A percentile compares a stretch with the other conserved stretches of the same genome.
phyloP scores from a whole-genome alignment of 64 coral and sea anemone species.

The Platygyra sinensis region DNA sequence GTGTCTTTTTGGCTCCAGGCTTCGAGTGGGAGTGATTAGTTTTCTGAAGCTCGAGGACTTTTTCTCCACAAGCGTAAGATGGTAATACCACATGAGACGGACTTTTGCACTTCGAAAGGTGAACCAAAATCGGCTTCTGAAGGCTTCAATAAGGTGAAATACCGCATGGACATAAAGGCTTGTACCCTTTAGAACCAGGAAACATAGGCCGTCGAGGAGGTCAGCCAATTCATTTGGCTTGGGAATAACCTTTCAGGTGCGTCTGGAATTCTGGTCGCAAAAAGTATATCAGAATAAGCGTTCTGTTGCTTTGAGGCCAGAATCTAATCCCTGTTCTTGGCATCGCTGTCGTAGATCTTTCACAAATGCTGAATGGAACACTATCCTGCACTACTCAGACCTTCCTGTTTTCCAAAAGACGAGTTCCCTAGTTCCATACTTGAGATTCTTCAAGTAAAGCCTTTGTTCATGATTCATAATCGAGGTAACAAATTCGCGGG shows the following conservation, averaged over 20 bases:
- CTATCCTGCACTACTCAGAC: background rate
- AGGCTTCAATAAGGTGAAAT: slow-evolving; percentile 36
- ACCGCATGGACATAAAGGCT: slow-evolving; percentile 36
- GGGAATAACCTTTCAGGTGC: slow-evolving; percentile 59
- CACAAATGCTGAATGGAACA: slow-evolving; percentile 33
- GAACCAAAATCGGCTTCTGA: slow-evolving; percentile 57
- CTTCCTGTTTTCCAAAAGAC: slow-evolving; percentile 49
- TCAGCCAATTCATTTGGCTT: slow-evolving; percentile 58
- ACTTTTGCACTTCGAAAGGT: slow-evolving; percentile 18
- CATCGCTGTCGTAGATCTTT: slow-evolving; percentile 48
- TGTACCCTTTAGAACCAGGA: slow-evolving; percentile 41
- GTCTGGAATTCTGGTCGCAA: slow-evolving; percentile 66
- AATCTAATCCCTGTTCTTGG: slow-evolving; percentile 42
- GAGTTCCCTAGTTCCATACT: slow-evolving; percentile 59
- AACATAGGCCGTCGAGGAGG: slow-evolving; percentile 42
- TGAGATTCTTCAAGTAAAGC: too few species aligned
- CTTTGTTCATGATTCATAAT: slow-evolving; percentile 66
- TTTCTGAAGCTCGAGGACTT: slow-evolving; percentile 17
- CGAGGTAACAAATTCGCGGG: slow-evolving; percentile 37
- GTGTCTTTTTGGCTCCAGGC: slow-evolving; percentile 23
- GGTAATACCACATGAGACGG: too few species aligned
- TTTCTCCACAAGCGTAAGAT: too few species aligned
- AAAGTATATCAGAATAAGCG: slow-evolving; percentile 61
- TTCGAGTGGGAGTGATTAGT: slow-evolving; percentile 40
- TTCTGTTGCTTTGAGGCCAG: slow-evolving; percentile 51